Evolutionary conservation across 2,113 vertebrate species (phyloP).

Genomic region (Lampris incognitus): DNA sequence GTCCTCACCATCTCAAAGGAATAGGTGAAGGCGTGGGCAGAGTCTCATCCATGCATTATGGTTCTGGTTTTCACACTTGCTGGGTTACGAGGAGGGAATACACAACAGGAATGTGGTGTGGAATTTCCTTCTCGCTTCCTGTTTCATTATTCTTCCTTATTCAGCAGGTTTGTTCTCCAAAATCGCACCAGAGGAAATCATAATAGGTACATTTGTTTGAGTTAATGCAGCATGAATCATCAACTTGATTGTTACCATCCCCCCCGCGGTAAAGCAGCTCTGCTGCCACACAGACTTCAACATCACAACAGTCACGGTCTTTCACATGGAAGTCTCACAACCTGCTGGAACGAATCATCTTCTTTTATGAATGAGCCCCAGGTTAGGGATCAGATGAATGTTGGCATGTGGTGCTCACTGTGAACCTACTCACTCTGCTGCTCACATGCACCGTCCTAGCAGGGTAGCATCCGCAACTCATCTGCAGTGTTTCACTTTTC

Average conservation of each 20-base stretch:
- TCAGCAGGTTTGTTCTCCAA: too few relatives aligned
- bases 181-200: too few relatives aligned
- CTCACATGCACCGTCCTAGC: conserved; percentile 21
- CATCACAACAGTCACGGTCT: neutral
- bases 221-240: neutral
- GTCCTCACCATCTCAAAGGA: conserved; percentile 12
- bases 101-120: neutral
- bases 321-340: neutral
- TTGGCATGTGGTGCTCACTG: conserved; percentile 2
- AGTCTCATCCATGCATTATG: conserved; percentile 3
- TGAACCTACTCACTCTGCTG: conserved; percentile 39
- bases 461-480: neutral
- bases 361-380: conserved; percentile 30
- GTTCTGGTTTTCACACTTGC: neutral
- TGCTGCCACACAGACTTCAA: neutral
- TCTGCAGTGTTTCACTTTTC: conserved; percentile 14
- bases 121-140: neutral
- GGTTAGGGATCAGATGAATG: conserved; percentile 31
- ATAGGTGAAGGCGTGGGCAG: conserved; percentile 20
- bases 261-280: neutral
- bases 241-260: neutral
- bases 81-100: neutral
- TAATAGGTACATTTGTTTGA: too few relatives aligned
- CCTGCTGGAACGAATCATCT: conserved; percentile 12
- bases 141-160: neutral